Evolutionary conservation across 2,797 vertebrate genomes (phyloP).

Genomic region (Neosilurus mollespiculum): DNA sequence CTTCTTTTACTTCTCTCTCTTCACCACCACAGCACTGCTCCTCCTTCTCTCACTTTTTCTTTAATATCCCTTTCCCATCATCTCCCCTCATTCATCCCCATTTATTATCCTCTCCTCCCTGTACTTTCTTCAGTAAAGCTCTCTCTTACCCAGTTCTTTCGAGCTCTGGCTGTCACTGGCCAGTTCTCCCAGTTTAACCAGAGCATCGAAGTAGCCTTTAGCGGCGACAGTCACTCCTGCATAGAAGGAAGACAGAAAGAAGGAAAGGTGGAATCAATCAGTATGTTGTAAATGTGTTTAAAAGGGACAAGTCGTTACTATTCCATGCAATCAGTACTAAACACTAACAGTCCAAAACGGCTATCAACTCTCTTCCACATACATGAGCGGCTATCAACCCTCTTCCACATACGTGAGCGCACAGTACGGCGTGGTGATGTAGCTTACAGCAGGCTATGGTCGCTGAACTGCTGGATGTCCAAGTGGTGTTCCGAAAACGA

Average conservation of each 20-base stretch:
- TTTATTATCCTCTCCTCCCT: constrained; percentile 19
- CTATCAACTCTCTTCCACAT: too few relatives aligned
- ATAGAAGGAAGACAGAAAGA: background rate
- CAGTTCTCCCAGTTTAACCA: constrained; percentile 83
- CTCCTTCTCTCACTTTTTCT: background rate
- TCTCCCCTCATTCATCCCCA: background rate
- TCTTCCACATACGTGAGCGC: too few relatives aligned
- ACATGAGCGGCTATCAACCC: too few relatives aligned
- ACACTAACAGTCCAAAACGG: too few relatives aligned
- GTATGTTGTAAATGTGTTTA: background rate
- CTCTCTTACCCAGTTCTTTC: constrained; percentile 81
- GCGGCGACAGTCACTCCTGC: constrained; percentile 82
- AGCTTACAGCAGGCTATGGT: too few relatives aligned
- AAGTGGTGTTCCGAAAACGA: too few relatives aligned
- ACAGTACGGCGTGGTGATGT: too few relatives aligned
- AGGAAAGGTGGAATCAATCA: background rate
- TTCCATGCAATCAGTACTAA: too few relatives aligned
- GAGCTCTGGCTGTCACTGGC: constrained; percentile 85
- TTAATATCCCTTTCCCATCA: background rate
- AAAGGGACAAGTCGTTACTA: too few relatives aligned
- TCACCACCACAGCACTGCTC: too few relatives aligned
- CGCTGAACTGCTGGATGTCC: too few relatives aligned
- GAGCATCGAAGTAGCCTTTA: constrained; percentile 83
- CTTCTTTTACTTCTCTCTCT: background rate
- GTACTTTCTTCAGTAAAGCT: background rate